Evolutionary conservation across 1,140 invertebrate genomes (phyloP).

Genomic region (Caenorhabditis remanei): DNA sequence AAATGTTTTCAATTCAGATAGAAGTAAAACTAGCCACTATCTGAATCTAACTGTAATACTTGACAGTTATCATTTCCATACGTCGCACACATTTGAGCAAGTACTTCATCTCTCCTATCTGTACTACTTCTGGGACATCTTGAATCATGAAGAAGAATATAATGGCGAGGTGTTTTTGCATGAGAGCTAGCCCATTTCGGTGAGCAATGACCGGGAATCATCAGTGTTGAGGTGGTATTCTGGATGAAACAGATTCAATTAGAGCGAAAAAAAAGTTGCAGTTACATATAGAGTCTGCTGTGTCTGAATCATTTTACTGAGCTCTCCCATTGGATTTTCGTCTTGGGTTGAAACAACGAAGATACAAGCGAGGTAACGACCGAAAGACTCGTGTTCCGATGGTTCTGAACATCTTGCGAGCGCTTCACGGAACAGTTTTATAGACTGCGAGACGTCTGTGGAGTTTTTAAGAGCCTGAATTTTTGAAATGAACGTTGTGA

Average conservation of each 20-base stretch:
- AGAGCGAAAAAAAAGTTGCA: background rate
- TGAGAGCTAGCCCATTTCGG: slow-evolving; percentile 60
- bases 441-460: slow-evolving; percentile 9
- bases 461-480: slow-evolving; percentile 8
- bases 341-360: slow-evolving; percentile 61
- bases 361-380: slow-evolving; percentile 56
- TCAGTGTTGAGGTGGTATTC: slow-evolving; percentile 50
- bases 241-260: background rate
- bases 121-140: background rate
- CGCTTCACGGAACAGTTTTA: slow-evolving; percentile 22
- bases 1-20: background rate
- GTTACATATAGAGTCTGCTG: slow-evolving; percentile 62
- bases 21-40: background rate
- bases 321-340: slow-evolving; percentile 63
- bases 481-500: background rate
- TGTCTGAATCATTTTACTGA: slow-evolving; percentile 59
- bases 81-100: slow-evolving; percentile 59
- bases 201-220: slow-evolving; percentile 57
- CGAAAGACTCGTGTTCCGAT: slow-evolving; percentile 56
- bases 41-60: slow-evolving; percentile 44
- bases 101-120: slow-evolving; percentile 19
- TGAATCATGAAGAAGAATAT: slow-evolving; percentile 59
- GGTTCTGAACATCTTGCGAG: slow-evolving; percentile 10
- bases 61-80: slow-evolving; percentile 60
- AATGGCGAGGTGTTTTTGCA: slow-evolving; percentile 59